Percentiles rank a stretch among this genome's conserved stretches.
phyloP scores from a whole-genome alignment of 2,113 vertebrate genomes.

The Emydura subglobosa region DNA sequence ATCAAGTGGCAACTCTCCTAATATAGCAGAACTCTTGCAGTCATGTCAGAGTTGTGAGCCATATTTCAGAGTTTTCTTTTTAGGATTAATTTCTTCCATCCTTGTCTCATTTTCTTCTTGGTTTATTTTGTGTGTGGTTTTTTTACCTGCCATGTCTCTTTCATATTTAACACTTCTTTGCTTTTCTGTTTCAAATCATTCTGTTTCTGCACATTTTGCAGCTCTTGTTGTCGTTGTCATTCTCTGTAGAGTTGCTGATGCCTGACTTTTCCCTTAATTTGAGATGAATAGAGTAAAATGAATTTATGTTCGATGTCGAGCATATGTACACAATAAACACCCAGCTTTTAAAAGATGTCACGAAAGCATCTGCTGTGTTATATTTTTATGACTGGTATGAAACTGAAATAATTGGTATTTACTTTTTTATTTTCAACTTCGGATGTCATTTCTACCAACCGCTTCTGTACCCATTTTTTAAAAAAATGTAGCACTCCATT shows the following conservation, averaged over 20 bases:
- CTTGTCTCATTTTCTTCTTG: not conserved
- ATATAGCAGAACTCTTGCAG: not conserved
- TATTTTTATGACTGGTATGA: slow-evolving; percentile 59
- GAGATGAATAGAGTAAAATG: slow-evolving; percentile 63
- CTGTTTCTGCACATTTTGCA: slow-evolving; percentile 12
- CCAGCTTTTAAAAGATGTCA: slow-evolving; percentile 52
- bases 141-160: slow-evolving; percentile 14
- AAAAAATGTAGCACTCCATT: slow-evolving; percentile 9
- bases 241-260: slow-evolving; percentile 29
- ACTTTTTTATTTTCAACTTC: slow-evolving; percentile 63
- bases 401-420: slow-evolving; percentile 66
- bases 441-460: slow-evolving; percentile 46
- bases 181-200: slow-evolving; percentile 14
- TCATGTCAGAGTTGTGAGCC: not conserved
- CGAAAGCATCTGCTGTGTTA: slow-evolving; percentile 51
- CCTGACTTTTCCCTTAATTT: slow-evolving; percentile 54
- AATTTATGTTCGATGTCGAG: slow-evolving; percentile 65
- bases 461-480: slow-evolving; percentile 5
- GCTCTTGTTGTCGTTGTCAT: slow-evolving; percentile 3
- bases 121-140: not conserved
- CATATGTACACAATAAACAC: slow-evolving; percentile 70
- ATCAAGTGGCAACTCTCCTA: not conserved
- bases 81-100: not conserved
- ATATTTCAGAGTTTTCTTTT: not conserved
- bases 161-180: not conserved